These are phyloP conservation scores for Orbicella faveolata DNA, from an alignment of 64 coral and sea anemone species.

Conservation along the genomic window DNA sequence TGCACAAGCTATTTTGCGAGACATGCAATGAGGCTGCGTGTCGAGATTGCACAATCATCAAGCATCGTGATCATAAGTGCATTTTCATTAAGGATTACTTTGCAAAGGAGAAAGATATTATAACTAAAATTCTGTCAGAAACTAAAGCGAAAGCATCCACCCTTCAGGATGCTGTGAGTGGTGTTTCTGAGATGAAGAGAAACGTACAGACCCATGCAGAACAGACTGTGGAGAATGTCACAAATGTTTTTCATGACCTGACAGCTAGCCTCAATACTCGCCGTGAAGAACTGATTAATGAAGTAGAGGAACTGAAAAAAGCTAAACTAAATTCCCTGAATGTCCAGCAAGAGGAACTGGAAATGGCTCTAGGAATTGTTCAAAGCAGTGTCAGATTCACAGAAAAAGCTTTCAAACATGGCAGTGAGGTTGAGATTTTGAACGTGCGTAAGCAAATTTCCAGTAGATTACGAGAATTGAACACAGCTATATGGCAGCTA, in stretches of 20 bases:
- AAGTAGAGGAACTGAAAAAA: background rate
- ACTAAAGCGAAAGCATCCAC: background rate
- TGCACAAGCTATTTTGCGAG: constrained; percentile 10
- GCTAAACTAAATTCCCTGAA: background rate
- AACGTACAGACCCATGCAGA: background rate
- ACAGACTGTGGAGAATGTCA: background rate
- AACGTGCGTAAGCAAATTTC: constrained; percentile 42
- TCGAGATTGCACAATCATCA: constrained; percentile 10
- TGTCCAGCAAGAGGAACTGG: background rate
- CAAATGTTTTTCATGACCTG: background rate
- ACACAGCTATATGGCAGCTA: constrained; percentile 26
- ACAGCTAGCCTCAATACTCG: background rate
- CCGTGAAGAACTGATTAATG: background rate
- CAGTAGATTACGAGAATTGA: constrained; percentile 31
- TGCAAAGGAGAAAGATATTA: background rate
- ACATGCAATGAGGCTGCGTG: constrained; percentile 4
- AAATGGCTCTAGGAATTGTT: constrained; percentile 30
- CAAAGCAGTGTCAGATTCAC: constrained; percentile 56
- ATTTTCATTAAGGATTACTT: constrained; percentile 2
- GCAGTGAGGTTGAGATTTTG: constrained; percentile 64
- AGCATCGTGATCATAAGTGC: constrained; percentile 15
- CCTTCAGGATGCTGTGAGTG: background rate
- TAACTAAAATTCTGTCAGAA: background rate
- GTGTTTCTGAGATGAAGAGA: background rate
- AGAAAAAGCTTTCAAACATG: constrained; percentile 53